Conservation (phyloP, 2,888 invertebrate species). For the Euclidia mi region DNA sequence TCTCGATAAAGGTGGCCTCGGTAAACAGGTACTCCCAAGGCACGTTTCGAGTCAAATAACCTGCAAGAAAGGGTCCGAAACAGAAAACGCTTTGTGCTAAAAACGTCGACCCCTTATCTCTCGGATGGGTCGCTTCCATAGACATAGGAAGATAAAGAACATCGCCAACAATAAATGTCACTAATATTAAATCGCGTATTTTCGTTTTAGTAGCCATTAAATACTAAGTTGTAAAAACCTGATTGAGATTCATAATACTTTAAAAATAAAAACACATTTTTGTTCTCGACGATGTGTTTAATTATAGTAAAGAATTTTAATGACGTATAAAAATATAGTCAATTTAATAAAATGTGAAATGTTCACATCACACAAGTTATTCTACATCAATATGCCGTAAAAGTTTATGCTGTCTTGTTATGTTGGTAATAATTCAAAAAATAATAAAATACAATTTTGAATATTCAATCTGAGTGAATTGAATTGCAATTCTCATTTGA, state of each 20-base stretch:
- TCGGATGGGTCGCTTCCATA: constrained; percentile 83
- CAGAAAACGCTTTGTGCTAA: constrained; percentile 89
- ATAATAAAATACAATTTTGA: constrained; percentile 33
- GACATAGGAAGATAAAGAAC: constrained; percentile 70
- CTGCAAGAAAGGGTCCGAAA: constrained; percentile 84
- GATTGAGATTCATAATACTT: constrained; percentile 36
- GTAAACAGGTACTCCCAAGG: constrained; percentile 82
- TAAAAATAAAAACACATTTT: constrained; percentile 31
- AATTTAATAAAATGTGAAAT: constrained; percentile 8
- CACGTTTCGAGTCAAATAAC: constrained; percentile 86
- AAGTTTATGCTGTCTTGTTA: neutral
- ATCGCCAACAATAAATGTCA: constrained; percentile 46
- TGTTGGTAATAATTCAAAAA: constrained; percentile 17
- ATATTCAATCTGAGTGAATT: constrained; percentile 39
- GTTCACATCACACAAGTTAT: constrained; percentile 11
- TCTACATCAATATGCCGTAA: neutral
- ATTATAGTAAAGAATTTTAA: constrained; percentile 37
- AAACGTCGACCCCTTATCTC: constrained; percentile 89
- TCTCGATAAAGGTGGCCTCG: constrained; percentile 81
- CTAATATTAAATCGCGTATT: constrained; percentile 28
- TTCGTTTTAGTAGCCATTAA: constrained; percentile 18
- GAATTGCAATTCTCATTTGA: constrained; percentile 48
- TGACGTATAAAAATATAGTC: constrained; percentile 29
- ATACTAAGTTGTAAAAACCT: constrained; percentile 30
- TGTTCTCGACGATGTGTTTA: constrained; percentile 41